Evolutionary conservation across 2,797 vertebrate species (phyloP).

Genomic region (Brachymystax lenok): DNA sequence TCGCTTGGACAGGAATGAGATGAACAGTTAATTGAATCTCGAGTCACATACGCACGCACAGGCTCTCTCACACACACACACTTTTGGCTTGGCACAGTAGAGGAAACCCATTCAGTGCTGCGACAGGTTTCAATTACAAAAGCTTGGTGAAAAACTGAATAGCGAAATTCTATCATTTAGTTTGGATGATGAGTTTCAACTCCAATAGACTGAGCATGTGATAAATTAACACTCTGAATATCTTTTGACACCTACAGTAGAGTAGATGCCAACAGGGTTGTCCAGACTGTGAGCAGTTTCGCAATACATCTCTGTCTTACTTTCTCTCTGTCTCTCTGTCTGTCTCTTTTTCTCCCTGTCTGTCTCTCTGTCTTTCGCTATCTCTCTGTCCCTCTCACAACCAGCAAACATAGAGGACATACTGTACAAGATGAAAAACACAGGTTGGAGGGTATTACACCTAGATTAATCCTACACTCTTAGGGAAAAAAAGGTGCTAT

Average conservation of each 20-base stretch:
- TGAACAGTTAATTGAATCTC: constrained; percentile 26
- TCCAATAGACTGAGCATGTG: constrained; percentile 12
- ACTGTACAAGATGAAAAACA: no score
- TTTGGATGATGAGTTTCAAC: constrained; percentile 18
- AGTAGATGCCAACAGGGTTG: background rate
- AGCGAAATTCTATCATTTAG: background rate
- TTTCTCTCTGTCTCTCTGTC: no score
- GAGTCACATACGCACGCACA: background rate
- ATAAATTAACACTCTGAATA: background rate
- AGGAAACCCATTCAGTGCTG: background rate
- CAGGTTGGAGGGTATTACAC: no score
- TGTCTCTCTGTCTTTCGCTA: no score
- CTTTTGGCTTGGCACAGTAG: background rate
- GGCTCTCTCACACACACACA: no score
- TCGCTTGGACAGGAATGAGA: constrained; percentile 11
- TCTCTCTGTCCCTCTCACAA: no score
- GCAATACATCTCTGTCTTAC: background rate
- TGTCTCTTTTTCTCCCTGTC: no score
- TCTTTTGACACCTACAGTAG: background rate
- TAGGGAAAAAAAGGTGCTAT: no score
- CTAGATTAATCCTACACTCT: no score
- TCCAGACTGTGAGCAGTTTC: background rate
- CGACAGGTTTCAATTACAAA: constrained; percentile 32
- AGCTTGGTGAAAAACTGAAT: constrained; percentile 21
- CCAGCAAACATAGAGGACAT: background rate